Conservation (phyloP, 2,797 vertebrate genomes). For the Crenuchus spilurus region DNA sequence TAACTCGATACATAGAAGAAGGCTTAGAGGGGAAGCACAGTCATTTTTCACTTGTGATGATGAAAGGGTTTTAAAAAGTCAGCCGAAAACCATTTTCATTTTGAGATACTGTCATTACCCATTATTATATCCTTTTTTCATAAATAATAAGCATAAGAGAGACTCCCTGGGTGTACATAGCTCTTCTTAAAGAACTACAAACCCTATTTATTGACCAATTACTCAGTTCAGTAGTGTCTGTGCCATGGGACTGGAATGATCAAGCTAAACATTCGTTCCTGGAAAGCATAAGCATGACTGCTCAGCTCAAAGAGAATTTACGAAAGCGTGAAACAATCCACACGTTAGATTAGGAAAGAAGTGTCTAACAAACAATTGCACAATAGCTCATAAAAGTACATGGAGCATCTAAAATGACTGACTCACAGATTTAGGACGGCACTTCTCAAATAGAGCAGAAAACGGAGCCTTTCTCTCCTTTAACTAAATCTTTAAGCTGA, state of each 20-base stretch:
- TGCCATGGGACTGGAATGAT: background rate
- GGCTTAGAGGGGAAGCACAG: background rate
- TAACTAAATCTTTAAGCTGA: slow-evolving; percentile 24
- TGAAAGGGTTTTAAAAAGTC: background rate
- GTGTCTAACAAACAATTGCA: slow-evolving; percentile 19
- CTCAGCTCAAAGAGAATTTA: background rate
- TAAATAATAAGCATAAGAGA: background rate
- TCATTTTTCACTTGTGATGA: background rate
- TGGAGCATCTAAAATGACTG: slow-evolving; percentile 34
- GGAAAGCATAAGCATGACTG: background rate
- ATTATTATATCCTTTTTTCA: background rate
- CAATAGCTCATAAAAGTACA: slow-evolving; percentile 30
- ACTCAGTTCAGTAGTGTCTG: background rate
- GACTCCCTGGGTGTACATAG: too few species aligned
- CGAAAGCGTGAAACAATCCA: slow-evolving; percentile 8
- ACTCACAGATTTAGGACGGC: slow-evolving; percentile 39
- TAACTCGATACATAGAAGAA: slow-evolving; percentile 8
- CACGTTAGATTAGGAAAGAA: background rate
- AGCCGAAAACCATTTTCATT: background rate
- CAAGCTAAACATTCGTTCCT: background rate
- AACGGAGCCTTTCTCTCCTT: slow-evolving; percentile 11
- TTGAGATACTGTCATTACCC: background rate
- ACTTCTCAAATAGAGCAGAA: slow-evolving; percentile 34
- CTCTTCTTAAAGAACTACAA: background rate
- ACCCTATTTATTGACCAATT: slow-evolving; percentile 14